Evolutionary conservation across 1,140 invertebrate species (phyloP).

Genomic region (Zaprionus taronus): DNA sequence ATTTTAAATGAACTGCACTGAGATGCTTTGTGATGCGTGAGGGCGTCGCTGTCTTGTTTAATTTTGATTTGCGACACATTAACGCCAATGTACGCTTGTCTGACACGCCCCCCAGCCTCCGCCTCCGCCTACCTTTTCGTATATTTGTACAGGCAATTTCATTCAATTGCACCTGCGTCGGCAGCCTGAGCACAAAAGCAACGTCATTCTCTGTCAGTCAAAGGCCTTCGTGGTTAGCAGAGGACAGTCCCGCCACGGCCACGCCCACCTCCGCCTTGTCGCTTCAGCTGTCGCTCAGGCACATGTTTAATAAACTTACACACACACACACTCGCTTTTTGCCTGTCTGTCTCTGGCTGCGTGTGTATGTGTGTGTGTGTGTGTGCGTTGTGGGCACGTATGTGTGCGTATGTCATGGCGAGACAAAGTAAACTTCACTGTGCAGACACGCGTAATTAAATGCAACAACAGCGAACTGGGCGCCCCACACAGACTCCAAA

Average conservation of each 20-base stretch:
- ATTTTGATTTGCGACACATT: slow-evolving; percentile 81
- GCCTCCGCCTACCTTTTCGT: background rate
- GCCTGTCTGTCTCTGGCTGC: slow-evolving; percentile 28
- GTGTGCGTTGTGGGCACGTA: background rate
- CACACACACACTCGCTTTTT: slow-evolving; percentile 8
- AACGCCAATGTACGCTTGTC: slow-evolving; percentile 28
- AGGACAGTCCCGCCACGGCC: background rate
- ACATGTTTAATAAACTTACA: slow-evolving; percentile 75
- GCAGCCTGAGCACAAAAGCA: slow-evolving; percentile 17
- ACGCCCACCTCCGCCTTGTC: background rate
- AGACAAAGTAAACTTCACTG: slow-evolving; percentile 76
- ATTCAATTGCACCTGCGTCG: slow-evolving; percentile 73
- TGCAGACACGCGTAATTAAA: slow-evolving; percentile 77
- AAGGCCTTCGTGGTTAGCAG: slow-evolving; percentile 47
- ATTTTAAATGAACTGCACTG: slow-evolving; percentile 74
- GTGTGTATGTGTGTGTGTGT: slow-evolving; percentile 19
- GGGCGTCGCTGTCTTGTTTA: slow-evolving; percentile 69
- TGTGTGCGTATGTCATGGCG: slow-evolving; percentile 56
- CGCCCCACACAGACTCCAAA: slow-evolving; percentile 18
- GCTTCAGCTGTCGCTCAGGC: slow-evolving; percentile 6
- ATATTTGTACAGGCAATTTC: slow-evolving; percentile 62
- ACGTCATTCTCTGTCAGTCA: slow-evolving; percentile 66
- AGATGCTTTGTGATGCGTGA: slow-evolving; percentile 24
- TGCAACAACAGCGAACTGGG: slow-evolving; percentile 68
- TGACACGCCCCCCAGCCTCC: background rate